Evolutionary conservation across 2,113 vertebrate species (phyloP).

Genomic region (Opisthocomus hoazin): DNA sequence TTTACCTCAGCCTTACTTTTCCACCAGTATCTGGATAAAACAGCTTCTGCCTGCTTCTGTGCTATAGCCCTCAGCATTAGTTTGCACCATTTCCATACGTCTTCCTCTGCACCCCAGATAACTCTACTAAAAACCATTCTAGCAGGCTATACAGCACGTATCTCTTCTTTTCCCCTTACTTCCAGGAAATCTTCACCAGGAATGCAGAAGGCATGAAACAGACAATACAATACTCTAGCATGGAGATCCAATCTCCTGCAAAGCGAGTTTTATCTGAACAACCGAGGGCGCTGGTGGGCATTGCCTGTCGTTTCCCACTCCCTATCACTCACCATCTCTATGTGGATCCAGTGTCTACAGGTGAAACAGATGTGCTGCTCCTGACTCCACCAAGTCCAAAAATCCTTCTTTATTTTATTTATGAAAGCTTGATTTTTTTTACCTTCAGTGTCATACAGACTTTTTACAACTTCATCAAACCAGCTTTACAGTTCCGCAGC

Average conservation of each 20-base stretch:
- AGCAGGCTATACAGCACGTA: not conserved
- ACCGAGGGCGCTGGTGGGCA: fast-evolving
- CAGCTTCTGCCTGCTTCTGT: not conserved
- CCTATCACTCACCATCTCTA: not conserved
- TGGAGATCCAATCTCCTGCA: not conserved
- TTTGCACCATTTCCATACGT: not conserved
- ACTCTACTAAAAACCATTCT: not conserved
- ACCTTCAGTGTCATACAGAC: not conserved
- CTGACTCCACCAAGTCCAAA: not conserved
- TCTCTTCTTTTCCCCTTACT: not conserved
- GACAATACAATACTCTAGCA: not conserved
- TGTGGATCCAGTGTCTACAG: not conserved
- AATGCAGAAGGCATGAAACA: not conserved
- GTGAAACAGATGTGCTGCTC: not conserved
- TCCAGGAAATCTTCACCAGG: not conserved
- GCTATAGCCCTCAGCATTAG: not conserved
- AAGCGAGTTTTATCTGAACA: not conserved
- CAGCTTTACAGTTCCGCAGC: not conserved
- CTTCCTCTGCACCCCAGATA: not conserved
- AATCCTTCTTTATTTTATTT: not conserved
- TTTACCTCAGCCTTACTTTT: not conserved
- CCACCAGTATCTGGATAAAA: not conserved
- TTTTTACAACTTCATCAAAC: not conserved
- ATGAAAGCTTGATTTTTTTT: not conserved
- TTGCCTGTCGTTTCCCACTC: not conserved